phyloP scores from a whole-genome alignment of 2,888 invertebrate species.

The Myopa testacea region DNA sequence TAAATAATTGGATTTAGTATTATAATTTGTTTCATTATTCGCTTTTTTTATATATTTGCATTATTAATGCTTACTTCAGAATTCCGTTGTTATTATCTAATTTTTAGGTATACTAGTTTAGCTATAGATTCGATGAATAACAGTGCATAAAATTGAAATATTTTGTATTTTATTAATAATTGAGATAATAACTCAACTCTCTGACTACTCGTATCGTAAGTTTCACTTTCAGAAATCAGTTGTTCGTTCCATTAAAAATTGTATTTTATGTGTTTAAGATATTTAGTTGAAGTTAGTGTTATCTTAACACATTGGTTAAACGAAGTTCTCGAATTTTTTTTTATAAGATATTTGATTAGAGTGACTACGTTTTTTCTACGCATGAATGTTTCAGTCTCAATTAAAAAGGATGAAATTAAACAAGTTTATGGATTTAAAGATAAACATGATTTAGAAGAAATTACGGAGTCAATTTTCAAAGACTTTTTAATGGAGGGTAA shows the following conservation, averaged over 20 bases:
- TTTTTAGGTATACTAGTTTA: slow-evolving; percentile 30
- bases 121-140: slow-evolving; percentile 62
- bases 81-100: slow-evolving; percentile 42
- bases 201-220: background rate
- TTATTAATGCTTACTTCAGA: slow-evolving; percentile 15
- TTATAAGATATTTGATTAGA: too few relatives aligned
- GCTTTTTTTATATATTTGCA: background rate
- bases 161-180: slow-evolving; percentile 30
- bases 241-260: background rate
- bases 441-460: background rate
- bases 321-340: background rate
- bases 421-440: background rate
- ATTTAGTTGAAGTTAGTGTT: background rate
- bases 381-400: slow-evolving; percentile 56
- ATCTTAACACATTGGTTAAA: too few relatives aligned
- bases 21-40: background rate
- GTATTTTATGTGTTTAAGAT: background rate
- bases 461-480: background rate
- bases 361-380: too few relatives aligned
- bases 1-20: slow-evolving; percentile 12
- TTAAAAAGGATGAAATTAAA: slow-evolving; percentile 57
- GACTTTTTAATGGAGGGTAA: too few relatives aligned
- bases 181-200: slow-evolving; percentile 30
- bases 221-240: background rate
- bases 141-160: slow-evolving; percentile 59